Evolutionary conservation across 2,888 invertebrate species (phyloP).

Genomic region (Drosophila silvestris): DNA sequence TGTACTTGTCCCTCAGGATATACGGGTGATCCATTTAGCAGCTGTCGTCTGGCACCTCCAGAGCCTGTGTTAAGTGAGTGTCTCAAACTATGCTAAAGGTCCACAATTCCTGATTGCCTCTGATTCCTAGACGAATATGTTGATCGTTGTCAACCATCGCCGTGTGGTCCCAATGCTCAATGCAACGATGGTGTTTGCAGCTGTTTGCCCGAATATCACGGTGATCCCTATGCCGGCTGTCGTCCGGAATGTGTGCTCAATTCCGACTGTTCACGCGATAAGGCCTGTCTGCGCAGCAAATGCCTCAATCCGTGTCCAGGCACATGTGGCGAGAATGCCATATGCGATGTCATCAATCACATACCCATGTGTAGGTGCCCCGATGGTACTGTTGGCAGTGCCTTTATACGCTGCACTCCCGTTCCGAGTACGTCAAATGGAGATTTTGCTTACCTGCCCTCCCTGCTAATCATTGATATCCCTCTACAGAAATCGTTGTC

Average conservation of each 20-base stretch:
- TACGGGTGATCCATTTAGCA: constrained; percentile 88
- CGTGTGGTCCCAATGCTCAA: constrained; percentile 89
- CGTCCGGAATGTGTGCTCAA: constrained; percentile 91
- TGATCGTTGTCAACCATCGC: constrained; percentile 89
- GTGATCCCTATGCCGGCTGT: constrained; percentile 89
- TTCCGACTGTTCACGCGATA: constrained; percentile 89
- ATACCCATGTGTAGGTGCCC: constrained; percentile 88
- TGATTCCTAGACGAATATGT: constrained; percentile 72
- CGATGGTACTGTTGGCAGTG: constrained; percentile 88
- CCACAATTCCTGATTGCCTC: constrained; percentile 1
- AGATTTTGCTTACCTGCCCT: neutral
- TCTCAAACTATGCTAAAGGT: neutral
- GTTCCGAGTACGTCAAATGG: constrained; percentile 52
- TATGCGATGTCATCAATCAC: constrained; percentile 91
- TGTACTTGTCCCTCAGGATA: constrained; percentile 88
- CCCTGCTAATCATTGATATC: constrained; percentile 13
- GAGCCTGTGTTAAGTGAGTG: constrained; percentile 75
- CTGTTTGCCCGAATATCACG: constrained; percentile 90
- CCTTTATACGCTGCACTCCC: constrained; percentile 87
- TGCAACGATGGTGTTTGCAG: constrained; percentile 90
- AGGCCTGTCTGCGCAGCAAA: constrained; percentile 90
- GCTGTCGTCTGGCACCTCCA: constrained; percentile 83
- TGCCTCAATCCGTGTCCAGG: constrained; percentile 91
- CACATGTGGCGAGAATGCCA: constrained; percentile 90
- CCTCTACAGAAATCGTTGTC: constrained; percentile 81